Base-by-base conservation (phyloP, 2,113 vertebrate genomes). In the Archocentrus centrarchus region DNA sequence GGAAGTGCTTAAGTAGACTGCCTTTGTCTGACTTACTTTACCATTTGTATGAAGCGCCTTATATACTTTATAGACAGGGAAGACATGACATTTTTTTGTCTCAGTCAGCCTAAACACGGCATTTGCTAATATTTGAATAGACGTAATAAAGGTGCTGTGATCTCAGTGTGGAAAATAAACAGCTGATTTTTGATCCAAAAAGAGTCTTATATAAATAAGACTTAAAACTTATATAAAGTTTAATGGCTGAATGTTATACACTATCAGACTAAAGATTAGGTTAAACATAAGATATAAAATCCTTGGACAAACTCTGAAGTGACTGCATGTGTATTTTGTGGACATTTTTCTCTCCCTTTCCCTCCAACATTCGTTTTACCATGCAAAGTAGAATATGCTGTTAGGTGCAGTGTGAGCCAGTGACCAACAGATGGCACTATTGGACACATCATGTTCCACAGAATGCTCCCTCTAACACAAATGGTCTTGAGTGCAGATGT, bases 341-440 rank as follows among this genome's bases (percentile, higher is more conserved):
- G 5, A 50, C 1, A 1, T 30, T 50, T 57, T 50, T 57, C 14
- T 59, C 24, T 30, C 15, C 22, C 35, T 39, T 37, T 8, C 32
- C 27, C 24, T 39, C 30, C 2, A 73, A 41, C 5, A 13, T 39
- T 47, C 35, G 37, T 70, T 76, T 60, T 15, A 10, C 37, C 13
- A 32, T 60, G 6, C 20, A 39, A 24, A 8, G 81, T 35, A 37
- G 39, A 50, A 27, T 10, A 0, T 60, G 2, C 18, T 66, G 53
- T 82, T 2, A 22, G 27, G 9, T 59, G 92, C 59, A 91, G 68
- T 91, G 50, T 50, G 10, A 57, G 7, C 8, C 11, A 59, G n/a
- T 32, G 60, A 90, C 70, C 94, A 93, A 90, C 88, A 95, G 95
- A 93, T 93, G 14, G 88, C 85, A 86, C 75, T 82, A 91, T 94